phyloP scores from a whole-genome alignment of 1,140 invertebrate species.

The Heliconius hermathena region DNA sequence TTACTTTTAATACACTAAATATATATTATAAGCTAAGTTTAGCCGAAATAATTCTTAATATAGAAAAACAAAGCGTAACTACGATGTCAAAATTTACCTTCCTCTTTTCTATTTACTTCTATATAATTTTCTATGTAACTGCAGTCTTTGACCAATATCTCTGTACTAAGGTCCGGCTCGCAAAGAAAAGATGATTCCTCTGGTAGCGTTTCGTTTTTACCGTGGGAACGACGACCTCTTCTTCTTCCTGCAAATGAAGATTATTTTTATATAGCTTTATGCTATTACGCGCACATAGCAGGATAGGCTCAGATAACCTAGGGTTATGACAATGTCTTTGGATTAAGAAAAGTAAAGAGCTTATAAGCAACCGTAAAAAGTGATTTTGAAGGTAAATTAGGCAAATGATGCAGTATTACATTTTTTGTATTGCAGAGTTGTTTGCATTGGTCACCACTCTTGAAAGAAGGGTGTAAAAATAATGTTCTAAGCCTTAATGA shows the following conservation, averaged over 20 bases:
- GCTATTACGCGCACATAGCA: not conserved
- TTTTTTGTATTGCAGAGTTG: no score
- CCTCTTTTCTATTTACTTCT: constrained; percentile 57
- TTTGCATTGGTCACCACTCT: no score
- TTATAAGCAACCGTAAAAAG: no score
- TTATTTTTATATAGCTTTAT: not conserved
- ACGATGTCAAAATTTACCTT: constrained; percentile 13
- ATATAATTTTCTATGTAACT: constrained; percentile 72
- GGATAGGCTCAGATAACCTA: not conserved
- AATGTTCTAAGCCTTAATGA: no score
- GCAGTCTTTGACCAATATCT: constrained; percentile 61
- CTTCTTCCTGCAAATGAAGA: constrained; percentile 51
- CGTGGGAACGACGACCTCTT: constrained; percentile 53
- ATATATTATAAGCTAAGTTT: not conserved
- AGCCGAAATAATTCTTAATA: no score
- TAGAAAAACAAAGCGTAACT: no score
- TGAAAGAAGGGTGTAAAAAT: no score
- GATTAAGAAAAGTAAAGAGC: no score
- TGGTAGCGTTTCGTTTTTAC: constrained; percentile 69
- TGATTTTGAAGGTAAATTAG: no score
- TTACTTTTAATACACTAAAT: not conserved
- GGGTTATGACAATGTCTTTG: no score
- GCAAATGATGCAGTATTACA: no score
- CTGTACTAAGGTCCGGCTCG: constrained; percentile 64
- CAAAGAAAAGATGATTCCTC: constrained; percentile 73